Evolutionary conservation across 2,797 vertebrate species (phyloP).

Genomic region (Moxostoma hubbsi): DNA sequence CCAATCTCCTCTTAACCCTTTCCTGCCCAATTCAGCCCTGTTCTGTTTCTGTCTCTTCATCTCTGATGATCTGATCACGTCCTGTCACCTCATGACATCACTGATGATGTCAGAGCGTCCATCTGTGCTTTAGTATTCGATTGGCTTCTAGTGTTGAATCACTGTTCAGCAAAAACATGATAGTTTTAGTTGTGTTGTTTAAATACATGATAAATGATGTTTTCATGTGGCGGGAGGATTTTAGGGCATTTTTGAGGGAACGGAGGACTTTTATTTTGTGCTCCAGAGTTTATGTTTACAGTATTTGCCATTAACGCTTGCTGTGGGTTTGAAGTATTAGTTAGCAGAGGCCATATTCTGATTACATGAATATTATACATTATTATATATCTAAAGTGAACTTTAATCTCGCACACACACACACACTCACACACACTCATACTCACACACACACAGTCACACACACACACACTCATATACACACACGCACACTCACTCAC

Average conservation of each 20-base stretch:
- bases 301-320: not conserved
- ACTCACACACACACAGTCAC: not conserved
- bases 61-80: too few species aligned
- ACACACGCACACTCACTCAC: not conserved
- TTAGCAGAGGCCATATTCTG: not conserved
- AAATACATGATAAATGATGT: not conserved
- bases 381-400: not conserved
- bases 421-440: not conserved
- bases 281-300: not conserved
- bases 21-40: not conserved
- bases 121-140: not conserved
- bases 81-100: too few species aligned
- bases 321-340: not conserved
- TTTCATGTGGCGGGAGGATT: not conserved
- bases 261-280: too few species aligned
- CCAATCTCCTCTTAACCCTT: too few species aligned
- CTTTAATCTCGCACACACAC: too few species aligned
- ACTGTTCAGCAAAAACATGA: not conserved
- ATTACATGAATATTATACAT: not conserved
- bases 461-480: not conserved
- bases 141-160: not conserved
- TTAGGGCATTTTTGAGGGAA: too few species aligned
- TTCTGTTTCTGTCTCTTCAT: too few species aligned
- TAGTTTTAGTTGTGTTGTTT: not conserved
- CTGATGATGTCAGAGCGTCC: too few species aligned